Evolutionary conservation across 1,140 invertebrate species (phyloP).

Genomic region (Procambarus clarkii): DNA sequence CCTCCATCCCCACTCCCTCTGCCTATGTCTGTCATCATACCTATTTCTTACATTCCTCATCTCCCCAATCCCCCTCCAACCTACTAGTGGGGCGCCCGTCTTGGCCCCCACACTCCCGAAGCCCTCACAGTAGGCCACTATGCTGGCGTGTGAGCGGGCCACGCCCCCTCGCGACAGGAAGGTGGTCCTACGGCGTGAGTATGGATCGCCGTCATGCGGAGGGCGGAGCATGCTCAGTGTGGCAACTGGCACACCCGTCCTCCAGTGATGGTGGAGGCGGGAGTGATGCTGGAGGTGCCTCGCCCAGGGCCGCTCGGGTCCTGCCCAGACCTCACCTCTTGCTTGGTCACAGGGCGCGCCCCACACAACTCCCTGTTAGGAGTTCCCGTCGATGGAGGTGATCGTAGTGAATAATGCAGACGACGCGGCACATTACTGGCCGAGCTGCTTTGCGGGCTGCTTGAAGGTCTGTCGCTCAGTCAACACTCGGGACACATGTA

Average conservation of each 20-base stretch:
- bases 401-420: slow-evolving; percentile 37
- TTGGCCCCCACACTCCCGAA: too few relatives aligned
- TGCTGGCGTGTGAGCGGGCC: neutral
- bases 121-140: neutral
- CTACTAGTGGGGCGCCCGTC: too few relatives aligned
- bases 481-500: neutral
- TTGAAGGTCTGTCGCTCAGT: neutral
- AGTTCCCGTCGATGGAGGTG: neutral
- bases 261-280: slow-evolving; percentile 24
- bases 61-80: too few relatives aligned
- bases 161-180: slow-evolving; percentile 1
- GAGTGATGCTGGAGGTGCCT: slow-evolving; percentile 7
- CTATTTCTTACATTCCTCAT: too few relatives aligned
- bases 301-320: neutral
- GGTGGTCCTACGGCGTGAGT: slow-evolving; percentile 28
- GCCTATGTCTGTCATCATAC: too few relatives aligned
- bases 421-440: neutral
- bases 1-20: too few relatives aligned
- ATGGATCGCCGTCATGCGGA: slow-evolving; percentile 4
- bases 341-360: neutral
- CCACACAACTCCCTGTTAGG: neutral
- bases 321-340: neutral
- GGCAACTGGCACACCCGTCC: neutral
- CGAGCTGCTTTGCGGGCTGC: neutral
- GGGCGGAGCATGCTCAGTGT: slow-evolving; percentile 32